Evolutionary conservation across 2,888 invertebrate genomes (phyloP).

Genomic region (Drosophila testacea): DNA sequence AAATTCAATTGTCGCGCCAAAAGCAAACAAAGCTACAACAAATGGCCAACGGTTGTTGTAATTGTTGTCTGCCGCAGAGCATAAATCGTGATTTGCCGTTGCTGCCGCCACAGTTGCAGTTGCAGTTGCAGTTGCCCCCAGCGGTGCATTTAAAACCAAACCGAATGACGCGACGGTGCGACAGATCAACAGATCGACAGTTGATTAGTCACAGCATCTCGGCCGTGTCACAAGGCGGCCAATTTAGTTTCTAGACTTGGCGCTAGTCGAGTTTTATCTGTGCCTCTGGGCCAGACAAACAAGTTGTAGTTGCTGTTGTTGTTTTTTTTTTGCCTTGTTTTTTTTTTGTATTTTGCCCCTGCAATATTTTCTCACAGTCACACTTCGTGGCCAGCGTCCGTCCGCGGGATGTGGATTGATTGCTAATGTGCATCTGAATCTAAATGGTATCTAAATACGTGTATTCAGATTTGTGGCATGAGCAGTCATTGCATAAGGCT

Average conservation of each 20-base stretch:
- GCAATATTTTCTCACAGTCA: slow-evolving; percentile 65
- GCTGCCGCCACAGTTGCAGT: slow-evolving; percentile 25
- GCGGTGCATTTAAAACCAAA: slow-evolving; percentile 36
- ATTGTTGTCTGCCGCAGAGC: slow-evolving; percentile 34
- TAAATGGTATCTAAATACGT: slow-evolving; percentile 42
- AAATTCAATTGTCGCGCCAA: slow-evolving; percentile 48
- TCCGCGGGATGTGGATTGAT: slow-evolving; percentile 65
- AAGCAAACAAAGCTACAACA: slow-evolving; percentile 28
- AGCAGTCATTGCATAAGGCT: slow-evolving; percentile 45
- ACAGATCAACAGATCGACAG: slow-evolving; percentile 50
- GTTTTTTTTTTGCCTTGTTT: not conserved
- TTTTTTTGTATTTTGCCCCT: slow-evolving; percentile 9
- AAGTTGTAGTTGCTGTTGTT: slow-evolving; percentile 31
- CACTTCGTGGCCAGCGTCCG: slow-evolving; percentile 40
- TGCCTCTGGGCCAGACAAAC: slow-evolving; percentile 43
- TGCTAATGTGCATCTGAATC: slow-evolving; percentile 70
- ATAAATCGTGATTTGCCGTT: slow-evolving; percentile 53
- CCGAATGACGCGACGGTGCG: slow-evolving; percentile 17
- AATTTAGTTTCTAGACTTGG: slow-evolving; percentile 60
- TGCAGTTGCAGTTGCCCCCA: slow-evolving; percentile 43
- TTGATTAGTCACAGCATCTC: slow-evolving; percentile 59
- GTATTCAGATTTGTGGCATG: slow-evolving; percentile 43
- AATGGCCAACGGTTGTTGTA: slow-evolving; percentile 39
- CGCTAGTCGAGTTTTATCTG: slow-evolving; percentile 27
- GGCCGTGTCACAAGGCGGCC: slow-evolving; percentile 52